phyloP scores from a whole-genome alignment of 2,113 vertebrate species.

The Bettongia penicillata region DNA sequence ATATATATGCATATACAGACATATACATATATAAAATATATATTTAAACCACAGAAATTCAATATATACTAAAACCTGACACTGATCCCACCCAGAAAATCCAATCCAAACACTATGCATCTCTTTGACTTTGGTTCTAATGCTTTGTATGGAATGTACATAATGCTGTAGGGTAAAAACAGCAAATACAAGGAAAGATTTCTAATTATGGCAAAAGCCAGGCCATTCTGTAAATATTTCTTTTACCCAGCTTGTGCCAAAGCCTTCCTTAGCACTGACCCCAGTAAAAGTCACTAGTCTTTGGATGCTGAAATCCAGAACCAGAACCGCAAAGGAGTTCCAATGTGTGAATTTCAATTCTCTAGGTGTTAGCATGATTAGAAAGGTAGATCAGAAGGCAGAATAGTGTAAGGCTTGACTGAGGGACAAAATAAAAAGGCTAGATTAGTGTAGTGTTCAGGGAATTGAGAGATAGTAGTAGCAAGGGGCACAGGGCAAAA shows the following conservation, averaged over 20 bases:
- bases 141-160: constrained; percentile 5
- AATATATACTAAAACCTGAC: background rate
- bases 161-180: background rate
- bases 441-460: background rate
- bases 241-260: background rate
- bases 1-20: background rate
- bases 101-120: constrained; percentile 6
- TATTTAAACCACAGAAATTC: background rate
- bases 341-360: constrained; percentile 10
- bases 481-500: background rate
- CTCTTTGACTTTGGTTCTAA: constrained; percentile 13
- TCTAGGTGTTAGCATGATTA: background rate
- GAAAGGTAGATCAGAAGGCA: background rate
- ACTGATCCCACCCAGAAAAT: constrained; percentile 9
- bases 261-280: constrained; percentile 6
- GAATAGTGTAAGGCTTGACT: background rate
- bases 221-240: constrained; percentile 1
- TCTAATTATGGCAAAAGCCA: background rate
- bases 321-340: constrained; percentile 29
- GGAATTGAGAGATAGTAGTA: background rate
- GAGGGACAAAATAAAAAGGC: background rate
- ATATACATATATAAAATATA: background rate
- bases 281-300: background rate
- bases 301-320: background rate
- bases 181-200: background rate